Evolutionary conservation across 2,797 vertebrate species (phyloP).

Genomic region (Prunella strophiata): DNA sequence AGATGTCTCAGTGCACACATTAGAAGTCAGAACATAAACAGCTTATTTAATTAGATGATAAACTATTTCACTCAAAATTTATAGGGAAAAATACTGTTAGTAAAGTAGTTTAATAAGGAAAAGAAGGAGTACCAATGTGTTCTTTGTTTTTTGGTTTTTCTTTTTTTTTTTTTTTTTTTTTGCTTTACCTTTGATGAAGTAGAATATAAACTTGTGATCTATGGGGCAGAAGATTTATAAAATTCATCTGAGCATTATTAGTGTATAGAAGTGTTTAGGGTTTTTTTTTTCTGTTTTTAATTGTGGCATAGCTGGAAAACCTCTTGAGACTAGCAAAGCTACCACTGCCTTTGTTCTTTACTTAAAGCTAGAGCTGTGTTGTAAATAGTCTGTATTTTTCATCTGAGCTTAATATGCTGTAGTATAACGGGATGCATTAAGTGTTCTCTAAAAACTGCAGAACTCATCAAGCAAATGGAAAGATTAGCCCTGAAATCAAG

Average conservation of each 20-base stretch:
- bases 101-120: neutral
- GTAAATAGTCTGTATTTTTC: slow-evolving; percentile 52
- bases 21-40: neutral
- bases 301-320: neutral
- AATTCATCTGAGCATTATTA: neutral
- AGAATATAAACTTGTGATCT: neutral
- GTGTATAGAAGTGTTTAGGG: neutral
- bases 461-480: slow-evolving; percentile 81
- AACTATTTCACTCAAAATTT: neutral
- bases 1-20: neutral
- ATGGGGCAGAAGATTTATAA: neutral
- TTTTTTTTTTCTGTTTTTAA: neutral
- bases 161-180: neutral
- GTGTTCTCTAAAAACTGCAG: slow-evolving; percentile 72
- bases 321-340: neutral
- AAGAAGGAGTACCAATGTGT: neutral
- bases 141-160: neutral
- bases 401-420: slow-evolving; percentile 48
- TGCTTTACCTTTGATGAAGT: neutral
- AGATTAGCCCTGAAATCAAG: slow-evolving; percentile 89
- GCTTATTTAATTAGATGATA: neutral
- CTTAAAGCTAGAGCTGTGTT: slow-evolving; percentile 48
- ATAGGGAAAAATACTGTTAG: neutral
- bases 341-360: slow-evolving; percentile 50
- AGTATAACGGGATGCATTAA: slow-evolving; percentile 61